Percentiles rank a stretch among this genome's conserved stretches.
Evolutionary conservation across 1,140 invertebrate genomes (phyloP).

Genomic region (Drosophila neocordata): DNA sequence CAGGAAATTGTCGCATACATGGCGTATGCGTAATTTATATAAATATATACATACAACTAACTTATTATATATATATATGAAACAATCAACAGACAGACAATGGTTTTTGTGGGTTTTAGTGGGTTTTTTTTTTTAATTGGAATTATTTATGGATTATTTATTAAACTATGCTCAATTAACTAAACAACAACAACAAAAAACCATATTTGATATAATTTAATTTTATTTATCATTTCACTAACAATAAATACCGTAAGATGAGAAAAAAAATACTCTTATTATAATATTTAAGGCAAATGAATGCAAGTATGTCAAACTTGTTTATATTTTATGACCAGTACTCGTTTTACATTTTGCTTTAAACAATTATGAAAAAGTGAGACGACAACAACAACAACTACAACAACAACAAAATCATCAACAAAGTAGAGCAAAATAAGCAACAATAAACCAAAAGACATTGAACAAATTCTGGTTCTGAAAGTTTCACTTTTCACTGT

Average conservation of each 20-base stretch:
- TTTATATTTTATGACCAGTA: constrained; percentile 50
- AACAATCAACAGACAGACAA: constrained; percentile 14
- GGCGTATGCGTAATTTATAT: constrained; percentile 68
- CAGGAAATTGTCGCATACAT: constrained; percentile 50
- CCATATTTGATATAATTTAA: constrained; percentile 22
- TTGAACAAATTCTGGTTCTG: constrained; percentile 60
- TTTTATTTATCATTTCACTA: constrained; percentile 35
- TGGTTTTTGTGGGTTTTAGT: constrained; percentile 45
- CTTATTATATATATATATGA: too few relatives aligned
- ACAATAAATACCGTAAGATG: background rate
- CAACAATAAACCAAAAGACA: constrained; percentile 58
- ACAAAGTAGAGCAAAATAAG: constrained; percentile 64
- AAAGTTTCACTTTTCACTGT: constrained; percentile 65
- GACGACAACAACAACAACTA: constrained; percentile 21
- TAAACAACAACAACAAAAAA: constrained; percentile 5
- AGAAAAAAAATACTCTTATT: constrained; percentile 7
- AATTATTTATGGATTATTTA: constrained; percentile 18
- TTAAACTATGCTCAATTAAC: constrained; percentile 27
- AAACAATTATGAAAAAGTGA: background rate
- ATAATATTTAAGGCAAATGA: constrained; percentile 54
- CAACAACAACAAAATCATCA: background rate
- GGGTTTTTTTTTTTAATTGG: too few relatives aligned
- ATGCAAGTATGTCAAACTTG: constrained; percentile 69
- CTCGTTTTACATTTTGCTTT: constrained; percentile 32
- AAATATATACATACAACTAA: constrained; percentile 18